Evolutionary conservation across 2,888 invertebrate species (phyloP), one percentile per base, ranked within the genome.

Genomic region (Melipona beecheii): DNA sequence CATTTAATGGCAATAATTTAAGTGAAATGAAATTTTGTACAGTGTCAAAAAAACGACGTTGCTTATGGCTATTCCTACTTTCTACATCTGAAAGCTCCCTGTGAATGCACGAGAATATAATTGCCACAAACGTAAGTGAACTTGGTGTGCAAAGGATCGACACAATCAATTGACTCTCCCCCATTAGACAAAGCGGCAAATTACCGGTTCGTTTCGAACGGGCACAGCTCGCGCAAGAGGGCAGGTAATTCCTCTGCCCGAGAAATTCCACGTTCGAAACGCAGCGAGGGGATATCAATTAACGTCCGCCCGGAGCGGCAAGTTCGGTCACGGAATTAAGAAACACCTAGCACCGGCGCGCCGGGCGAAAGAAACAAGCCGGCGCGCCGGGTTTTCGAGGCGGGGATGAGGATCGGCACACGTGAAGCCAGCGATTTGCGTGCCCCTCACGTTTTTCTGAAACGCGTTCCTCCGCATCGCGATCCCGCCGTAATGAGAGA

Each of bases 401-500:
- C 17, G 52, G 36, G 24, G 62, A 64, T 52, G 64, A 56, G 21
- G 24, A 58, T 65, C n/a, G 31, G 65, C 68, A 65, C 83, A 79
- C 88, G 83, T 70, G 83, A 92, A 93, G 89, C 87, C 90, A 89
- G 89, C 91, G 92, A 93, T 93, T 93, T 92, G 91, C 90, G 91
- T 88, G 91, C 91, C 86, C 89, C 92, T 92, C 92, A 93, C 92
- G 92, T 93, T 93, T 93, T 93, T 90, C 87, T 93, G 89, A 90
- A 91, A 85, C 81, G 87, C 88, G 90, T 89, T 87, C 89, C 90
- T 84, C 43, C 86, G 92, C 91, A 92, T 93, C 90, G 90, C 90
- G 91, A 92, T 92, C 90, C 89, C 87, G 87, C 82, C 84, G 89
- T 93, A 93, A 93, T 93, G 92, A 93, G 92, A 93, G 93, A 91